Evolutionary conservation across 2,888 invertebrate genomes (phyloP), one percentile per base, ranked within the genome.

Genomic region (Iselma pallidipennis): DNA sequence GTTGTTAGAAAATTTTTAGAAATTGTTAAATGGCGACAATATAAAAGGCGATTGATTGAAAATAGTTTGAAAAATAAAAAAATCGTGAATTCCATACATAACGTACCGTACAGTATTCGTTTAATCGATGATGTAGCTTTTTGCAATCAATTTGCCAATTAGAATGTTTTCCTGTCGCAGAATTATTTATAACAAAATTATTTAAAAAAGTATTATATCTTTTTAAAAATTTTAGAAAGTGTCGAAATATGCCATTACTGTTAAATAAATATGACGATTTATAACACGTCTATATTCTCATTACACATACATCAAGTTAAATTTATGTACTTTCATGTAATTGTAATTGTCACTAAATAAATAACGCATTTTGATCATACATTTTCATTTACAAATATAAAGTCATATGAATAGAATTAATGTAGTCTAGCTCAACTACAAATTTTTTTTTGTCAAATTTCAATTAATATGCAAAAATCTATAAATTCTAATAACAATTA

Each of bases 61-160:
- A 84, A 85, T 54, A 81, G 87, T 16, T 75, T 87, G 12, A 78
- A 80, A 2, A 80, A 84, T 12, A 83, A 82, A 59, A 83, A 82
- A 52, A 79, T 84, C 14, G 83, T 82, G 56, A 88, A 88, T 7
- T 84, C 84, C 0, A 80, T 85, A 7, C 86, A 88, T 59, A 88
- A 89, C 55, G 87, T 89, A 12, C 89, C 89, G 0, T 88, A 88
- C 72, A 87, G 87, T 29, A 86, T 88, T 60, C 82, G 88, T 21
- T 84, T 88, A 76, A 84, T 83, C 53, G 85, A 87, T 73, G 83
- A 65, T 51, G 54, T 50, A 23, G 42, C 54, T 59, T 56, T 71
- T 69, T 65, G 63, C 58, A 59, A 57, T 65, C 65, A 65, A 67
- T 67, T 70, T 64, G n/a, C n/a, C n/a, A n/a, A n/a, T n/a, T n/a